Percentiles rank a stretch among this genome's conserved stretches.
Conservation (phyloP, 2,797 vertebrate genomes). For the Sylvilagus floridanus region DNA sequence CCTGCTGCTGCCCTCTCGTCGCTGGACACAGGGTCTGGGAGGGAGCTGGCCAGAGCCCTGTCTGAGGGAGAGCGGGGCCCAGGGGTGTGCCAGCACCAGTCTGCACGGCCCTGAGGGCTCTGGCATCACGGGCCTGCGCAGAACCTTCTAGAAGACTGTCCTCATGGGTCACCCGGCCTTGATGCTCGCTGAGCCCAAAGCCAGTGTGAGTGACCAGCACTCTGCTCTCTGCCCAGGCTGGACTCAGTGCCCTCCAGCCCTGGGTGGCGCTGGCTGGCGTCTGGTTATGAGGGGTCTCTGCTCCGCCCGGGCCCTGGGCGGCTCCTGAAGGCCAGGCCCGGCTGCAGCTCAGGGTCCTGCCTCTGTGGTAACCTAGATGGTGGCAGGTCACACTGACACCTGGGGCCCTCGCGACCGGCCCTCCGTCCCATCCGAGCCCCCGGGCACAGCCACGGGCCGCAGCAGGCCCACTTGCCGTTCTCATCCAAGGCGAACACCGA, state of each 20-base stretch:
- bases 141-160: not conserved
- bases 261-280: not conserved
- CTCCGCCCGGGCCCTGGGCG: not conserved
- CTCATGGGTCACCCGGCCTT: accelerated
- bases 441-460: no score
- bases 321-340: not conserved
- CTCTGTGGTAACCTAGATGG: not conserved
- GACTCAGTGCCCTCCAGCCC: not conserved
- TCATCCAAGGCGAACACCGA: slow-evolving; percentile 95
- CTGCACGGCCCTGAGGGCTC: not conserved
- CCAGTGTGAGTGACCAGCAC: not conserved
- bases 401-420: no score
- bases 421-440: no score
- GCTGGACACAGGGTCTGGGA: no score
- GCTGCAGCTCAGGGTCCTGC: not conserved
- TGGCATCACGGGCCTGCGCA: not conserved
- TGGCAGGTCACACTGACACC: not conserved
- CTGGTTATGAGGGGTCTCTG: not conserved
- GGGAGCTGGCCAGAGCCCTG: not conserved
- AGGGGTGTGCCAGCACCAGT: not conserved
- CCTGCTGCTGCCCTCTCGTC: no score
- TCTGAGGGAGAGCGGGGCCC: not conserved
- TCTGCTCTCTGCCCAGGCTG: not conserved
- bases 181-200: no score
- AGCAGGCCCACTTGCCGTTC: slow-evolving; percentile 90